phyloP scores from a whole-genome alignment of 2,888 invertebrate genomes.

The Hipparchia sbordonii region DNA sequence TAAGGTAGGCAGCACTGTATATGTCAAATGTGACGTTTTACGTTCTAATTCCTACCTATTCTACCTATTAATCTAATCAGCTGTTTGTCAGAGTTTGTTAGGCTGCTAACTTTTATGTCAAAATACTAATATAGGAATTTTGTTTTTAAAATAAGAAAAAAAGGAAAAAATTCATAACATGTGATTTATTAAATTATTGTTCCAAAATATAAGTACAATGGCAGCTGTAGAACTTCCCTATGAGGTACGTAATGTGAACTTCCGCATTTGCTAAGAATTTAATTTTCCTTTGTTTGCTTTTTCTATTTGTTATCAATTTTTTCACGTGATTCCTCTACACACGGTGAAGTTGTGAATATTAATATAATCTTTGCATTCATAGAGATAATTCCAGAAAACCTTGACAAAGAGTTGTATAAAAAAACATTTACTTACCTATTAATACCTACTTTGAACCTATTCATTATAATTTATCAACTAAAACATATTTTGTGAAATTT shows the following conservation, averaged over 20 bases:
- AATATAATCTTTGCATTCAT: not conserved
- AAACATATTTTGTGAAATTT: too few relatives aligned
- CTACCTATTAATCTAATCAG: conserved; percentile 21
- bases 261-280: conserved; percentile 29
- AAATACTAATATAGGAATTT: too few relatives aligned
- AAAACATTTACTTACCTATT: too few relatives aligned
- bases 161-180: conserved; percentile 24
- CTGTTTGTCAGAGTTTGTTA: conserved; percentile 23
- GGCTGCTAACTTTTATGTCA: too few relatives aligned
- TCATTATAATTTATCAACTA: too few relatives aligned
- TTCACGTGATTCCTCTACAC: conserved; percentile 64
- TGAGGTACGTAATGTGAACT: conserved; percentile 56
- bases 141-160: not conserved
- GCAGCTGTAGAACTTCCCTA: conserved; percentile 66
- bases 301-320: conserved; percentile 49
- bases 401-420: too few relatives aligned
- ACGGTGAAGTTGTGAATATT: not conserved
- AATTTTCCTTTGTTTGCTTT: conserved; percentile 59
- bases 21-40: conserved; percentile 20
- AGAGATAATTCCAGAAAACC: too few relatives aligned
- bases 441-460: too few relatives aligned
- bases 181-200: conserved; percentile 23
- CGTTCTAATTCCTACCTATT: not conserved
- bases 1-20: conserved; percentile 3
- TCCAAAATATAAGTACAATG: conserved; percentile 26